Conservation (phyloP, 2,888 invertebrate genomes). For the Drosophila greeni region DNA sequence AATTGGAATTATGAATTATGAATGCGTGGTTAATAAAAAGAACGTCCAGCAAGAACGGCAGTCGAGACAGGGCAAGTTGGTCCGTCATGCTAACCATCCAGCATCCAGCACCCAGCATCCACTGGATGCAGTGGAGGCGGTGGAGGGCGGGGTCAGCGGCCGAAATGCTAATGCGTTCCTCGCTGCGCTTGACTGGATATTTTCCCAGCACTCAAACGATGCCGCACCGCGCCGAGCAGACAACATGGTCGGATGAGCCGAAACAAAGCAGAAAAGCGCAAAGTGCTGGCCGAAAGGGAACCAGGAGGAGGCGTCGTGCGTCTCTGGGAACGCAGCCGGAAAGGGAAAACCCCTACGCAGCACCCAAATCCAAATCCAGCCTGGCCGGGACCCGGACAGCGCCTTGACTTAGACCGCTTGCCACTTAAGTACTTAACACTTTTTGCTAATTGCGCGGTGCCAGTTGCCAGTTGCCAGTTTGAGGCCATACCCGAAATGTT, state of each 20-base stretch:
- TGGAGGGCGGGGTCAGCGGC: conserved; percentile 43
- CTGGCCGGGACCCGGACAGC: conserved; percentile 42
- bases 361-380: conserved; percentile 25
- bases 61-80: conserved; percentile 48
- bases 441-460: conserved; percentile 70
- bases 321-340: conserved; percentile 45
- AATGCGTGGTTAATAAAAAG: conserved; percentile 73
- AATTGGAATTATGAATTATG: conserved; percentile 77
- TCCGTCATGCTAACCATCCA: conserved; percentile 62
- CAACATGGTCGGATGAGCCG: conserved; percentile 74
- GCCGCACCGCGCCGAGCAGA: conserved; percentile 49
- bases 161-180: conserved; percentile 72
- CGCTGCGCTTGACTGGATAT: conserved; percentile 70
- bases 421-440: conserved; percentile 76
- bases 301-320: conserved; percentile 1
- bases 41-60: conserved; percentile 46
- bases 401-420: conserved; percentile 55
- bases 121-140: conserved; percentile 14
- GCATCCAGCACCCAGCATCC: conserved; percentile 4
- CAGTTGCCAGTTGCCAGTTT: conserved; percentile 57
- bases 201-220: conserved; percentile 74
- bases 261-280: conserved; percentile 74
- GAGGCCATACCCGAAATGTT: conserved; percentile 58
- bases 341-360: conserved; percentile 69
- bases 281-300: conserved; percentile 50